Evolutionary conservation across 2,113 vertebrate genomes (phyloP).

Genomic region (Rhineura floridana): DNA sequence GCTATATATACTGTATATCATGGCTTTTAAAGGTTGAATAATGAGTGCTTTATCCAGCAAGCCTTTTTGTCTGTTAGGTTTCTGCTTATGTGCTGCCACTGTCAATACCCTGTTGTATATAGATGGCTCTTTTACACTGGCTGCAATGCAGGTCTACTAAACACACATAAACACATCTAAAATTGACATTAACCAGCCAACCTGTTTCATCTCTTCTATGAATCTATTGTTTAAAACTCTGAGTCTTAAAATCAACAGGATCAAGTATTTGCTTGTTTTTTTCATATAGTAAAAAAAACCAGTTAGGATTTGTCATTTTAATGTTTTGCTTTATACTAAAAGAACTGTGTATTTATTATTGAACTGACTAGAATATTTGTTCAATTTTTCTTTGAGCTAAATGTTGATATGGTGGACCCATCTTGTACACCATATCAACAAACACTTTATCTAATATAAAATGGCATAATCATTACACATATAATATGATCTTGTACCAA

Average conservation of each 20-base stretch:
- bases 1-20: slow-evolving; percentile 66
- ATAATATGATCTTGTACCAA: neutral
- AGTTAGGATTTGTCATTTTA: neutral
- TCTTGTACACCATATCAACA: neutral
- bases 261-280: slow-evolving; percentile 48
- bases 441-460: neutral
- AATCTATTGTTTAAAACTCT: slow-evolving; percentile 55
- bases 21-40: slow-evolving; percentile 49
- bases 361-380: slow-evolving; percentile 13
- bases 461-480: neutral
- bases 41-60: slow-evolving; percentile 66
- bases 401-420: neutral
- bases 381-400: slow-evolving; percentile 36
- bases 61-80: slow-evolving; percentile 60
- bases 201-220: slow-evolving; percentile 47
- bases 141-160: slow-evolving; percentile 56
- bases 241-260: slow-evolving; percentile 67
- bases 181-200: slow-evolving; percentile 55
- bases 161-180: slow-evolving; percentile 32
- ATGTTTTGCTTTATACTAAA: slow-evolving; percentile 22
- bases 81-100: slow-evolving; percentile 65
- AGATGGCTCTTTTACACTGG: slow-evolving; percentile 55
- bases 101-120: slow-evolving; percentile 24
- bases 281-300: slow-evolving; percentile 44
- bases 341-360: neutral